phyloP scores from a whole-genome alignment of 2,113 vertebrate genomes.

The Misgurnus mizolepis region DNA sequence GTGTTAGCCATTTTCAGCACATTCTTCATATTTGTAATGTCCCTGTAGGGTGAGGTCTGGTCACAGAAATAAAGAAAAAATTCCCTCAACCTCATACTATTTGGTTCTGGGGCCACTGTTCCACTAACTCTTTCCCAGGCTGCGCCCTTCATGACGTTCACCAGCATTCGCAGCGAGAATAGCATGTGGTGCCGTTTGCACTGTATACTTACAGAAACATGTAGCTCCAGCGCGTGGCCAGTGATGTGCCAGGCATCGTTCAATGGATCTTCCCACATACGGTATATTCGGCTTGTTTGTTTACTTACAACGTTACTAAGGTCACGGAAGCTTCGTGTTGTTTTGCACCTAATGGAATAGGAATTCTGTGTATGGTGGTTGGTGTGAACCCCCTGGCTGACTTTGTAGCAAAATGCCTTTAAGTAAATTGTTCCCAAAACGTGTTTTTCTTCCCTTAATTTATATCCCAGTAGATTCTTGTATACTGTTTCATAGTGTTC shows the following conservation, averaged over 20 bases:
- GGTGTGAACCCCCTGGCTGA: background rate
- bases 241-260: constrained; percentile 40
- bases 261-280: constrained; percentile 46
- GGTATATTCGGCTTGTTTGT: constrained; percentile 40
- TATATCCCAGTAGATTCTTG: background rate
- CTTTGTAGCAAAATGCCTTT: background rate
- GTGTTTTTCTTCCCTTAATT: background rate
- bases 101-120: constrained; percentile 38
- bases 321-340: constrained; percentile 19
- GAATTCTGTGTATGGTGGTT: background rate
- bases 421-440: background rate
- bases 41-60: constrained; percentile 53
- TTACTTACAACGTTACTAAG: constrained; percentile 43
- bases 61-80: constrained; percentile 38
- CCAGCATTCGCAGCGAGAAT: constrained; percentile 39
- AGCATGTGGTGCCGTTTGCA: constrained; percentile 29
- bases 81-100: constrained; percentile 54
- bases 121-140: constrained; percentile 43
- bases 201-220: constrained; percentile 36
- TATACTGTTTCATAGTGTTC: background rate
- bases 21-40: constrained; percentile 59
- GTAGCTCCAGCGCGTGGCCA: constrained; percentile 16
- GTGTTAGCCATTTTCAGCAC: constrained; percentile 59
- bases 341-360: constrained; percentile 1
- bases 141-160: constrained; percentile 42